phyloP scores from a whole-genome alignment of 2,113 vertebrate species.

The Stegastes partitus region DNA sequence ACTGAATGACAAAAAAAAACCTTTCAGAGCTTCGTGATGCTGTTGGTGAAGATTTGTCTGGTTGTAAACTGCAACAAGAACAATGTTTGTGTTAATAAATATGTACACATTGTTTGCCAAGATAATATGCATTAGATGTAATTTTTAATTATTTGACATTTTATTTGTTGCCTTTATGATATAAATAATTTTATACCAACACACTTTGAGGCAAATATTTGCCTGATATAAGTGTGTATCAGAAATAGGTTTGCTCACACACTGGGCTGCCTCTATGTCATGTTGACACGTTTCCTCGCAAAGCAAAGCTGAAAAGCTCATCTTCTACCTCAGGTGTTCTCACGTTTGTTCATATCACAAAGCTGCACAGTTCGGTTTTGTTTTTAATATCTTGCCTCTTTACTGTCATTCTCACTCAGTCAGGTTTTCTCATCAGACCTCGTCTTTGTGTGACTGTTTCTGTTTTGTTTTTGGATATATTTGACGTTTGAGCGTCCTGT shows the following conservation, averaged over 20 bases:
- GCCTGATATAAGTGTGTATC: not conserved
- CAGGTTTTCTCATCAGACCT: constrained; percentile 18
- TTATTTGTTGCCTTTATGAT: not conserved
- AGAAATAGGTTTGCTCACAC: not conserved
- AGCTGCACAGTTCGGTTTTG: not conserved
- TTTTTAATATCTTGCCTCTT: not conserved
- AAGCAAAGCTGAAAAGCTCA: constrained; percentile 9
- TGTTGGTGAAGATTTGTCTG: not conserved
- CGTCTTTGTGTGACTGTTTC: constrained; percentile 20
- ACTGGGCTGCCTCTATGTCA: not conserved
- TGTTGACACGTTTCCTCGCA: not conserved
- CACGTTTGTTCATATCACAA: not conserved
- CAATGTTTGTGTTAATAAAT: too few species aligned
- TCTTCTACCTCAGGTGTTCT: not conserved
- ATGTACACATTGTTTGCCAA: too few species aligned
- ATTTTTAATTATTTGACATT: not conserved
- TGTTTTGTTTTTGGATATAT: constrained; percentile 46
- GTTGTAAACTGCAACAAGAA: too few species aligned
- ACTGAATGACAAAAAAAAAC: not conserved
- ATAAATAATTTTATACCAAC: constrained; percentile 1
- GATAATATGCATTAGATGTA: too few species aligned
- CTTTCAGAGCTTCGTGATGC: not conserved
- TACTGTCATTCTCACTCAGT: constrained; percentile 28
- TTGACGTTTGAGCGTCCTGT: constrained; percentile 59
- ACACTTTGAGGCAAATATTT: not conserved